Conservation (phyloP, 2,113 vertebrate species). For the Tricholaema leucomelas region DNA sequence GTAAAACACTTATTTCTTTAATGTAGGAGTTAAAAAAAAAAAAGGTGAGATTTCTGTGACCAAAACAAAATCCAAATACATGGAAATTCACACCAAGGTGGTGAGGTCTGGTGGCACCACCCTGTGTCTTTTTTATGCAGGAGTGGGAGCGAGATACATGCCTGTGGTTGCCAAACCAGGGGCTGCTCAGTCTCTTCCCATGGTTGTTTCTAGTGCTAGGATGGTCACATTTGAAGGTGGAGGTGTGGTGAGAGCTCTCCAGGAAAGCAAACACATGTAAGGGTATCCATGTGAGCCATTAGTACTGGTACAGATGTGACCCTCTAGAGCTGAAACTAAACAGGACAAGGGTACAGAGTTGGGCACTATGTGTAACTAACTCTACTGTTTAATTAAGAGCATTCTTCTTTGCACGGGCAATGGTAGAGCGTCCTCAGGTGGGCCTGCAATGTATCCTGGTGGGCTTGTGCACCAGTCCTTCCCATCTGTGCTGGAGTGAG, state of each 20-base stretch:
- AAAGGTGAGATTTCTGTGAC: neutral
- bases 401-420: neutral
- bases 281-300: neutral
- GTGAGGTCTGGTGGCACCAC: neutral
- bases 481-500: neutral
- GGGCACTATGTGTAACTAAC: neutral
- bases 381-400: neutral
- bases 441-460: neutral
- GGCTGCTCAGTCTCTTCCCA: neutral
- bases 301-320: neutral
- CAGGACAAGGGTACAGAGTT: neutral
- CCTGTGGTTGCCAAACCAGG: fast-evolving
- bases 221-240: neutral
- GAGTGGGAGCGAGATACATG: neutral
- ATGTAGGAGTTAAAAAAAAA: neutral
- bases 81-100: neutral
- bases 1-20: neutral
- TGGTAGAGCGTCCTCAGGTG: neutral
- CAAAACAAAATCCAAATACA: neutral
- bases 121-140: fast-evolving
- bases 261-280: neutral
- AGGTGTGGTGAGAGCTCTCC: neutral
- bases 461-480: neutral
- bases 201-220: neutral
- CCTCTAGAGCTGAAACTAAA: neutral